phyloP scores from a whole-genome alignment of 2,888 invertebrate species.

The Byasa hedistus region DNA sequence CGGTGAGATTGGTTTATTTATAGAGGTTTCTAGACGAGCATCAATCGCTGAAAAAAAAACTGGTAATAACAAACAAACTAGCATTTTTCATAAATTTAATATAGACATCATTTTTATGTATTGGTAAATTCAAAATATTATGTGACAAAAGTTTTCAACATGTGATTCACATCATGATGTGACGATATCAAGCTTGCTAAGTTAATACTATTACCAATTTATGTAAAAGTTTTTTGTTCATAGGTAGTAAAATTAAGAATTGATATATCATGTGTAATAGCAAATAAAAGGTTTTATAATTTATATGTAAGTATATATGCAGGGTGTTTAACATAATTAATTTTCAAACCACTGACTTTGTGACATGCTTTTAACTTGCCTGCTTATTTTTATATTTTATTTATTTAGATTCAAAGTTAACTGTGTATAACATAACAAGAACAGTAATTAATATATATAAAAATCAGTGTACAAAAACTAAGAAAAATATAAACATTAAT shows the following conservation, averaged over 20 bases:
- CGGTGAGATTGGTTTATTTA: constrained; percentile 81
- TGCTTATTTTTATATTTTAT: no score
- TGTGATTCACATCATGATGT: no score
- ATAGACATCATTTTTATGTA: neutral
- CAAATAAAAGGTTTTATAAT: neutral
- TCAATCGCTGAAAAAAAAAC: constrained; percentile 61
- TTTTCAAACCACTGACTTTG: no score
- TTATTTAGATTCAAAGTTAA: no score
- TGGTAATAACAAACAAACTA: neutral
- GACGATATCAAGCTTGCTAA: no score
- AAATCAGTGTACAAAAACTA: neutral
- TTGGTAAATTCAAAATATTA: neutral
- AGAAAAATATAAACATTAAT: constrained; percentile 36
- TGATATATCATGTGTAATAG: neutral
- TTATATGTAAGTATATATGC: no score
- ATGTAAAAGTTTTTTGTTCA: no score
- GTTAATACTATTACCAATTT: no score
- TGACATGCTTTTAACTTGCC: no score
- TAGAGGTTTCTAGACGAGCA: constrained; percentile 59
- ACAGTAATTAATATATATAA: neutral
- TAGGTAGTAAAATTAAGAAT: neutral
- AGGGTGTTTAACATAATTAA: no score
- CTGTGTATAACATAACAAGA: no score
- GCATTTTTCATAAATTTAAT: neutral
- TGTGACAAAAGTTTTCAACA: neutral